A percentile compares a stretch with the other conserved stretches of the same genome.
Evolutionary conservation across 2,888 invertebrate species (phyloP).

Genomic region (Rotaria magnacalcarata): DNA sequence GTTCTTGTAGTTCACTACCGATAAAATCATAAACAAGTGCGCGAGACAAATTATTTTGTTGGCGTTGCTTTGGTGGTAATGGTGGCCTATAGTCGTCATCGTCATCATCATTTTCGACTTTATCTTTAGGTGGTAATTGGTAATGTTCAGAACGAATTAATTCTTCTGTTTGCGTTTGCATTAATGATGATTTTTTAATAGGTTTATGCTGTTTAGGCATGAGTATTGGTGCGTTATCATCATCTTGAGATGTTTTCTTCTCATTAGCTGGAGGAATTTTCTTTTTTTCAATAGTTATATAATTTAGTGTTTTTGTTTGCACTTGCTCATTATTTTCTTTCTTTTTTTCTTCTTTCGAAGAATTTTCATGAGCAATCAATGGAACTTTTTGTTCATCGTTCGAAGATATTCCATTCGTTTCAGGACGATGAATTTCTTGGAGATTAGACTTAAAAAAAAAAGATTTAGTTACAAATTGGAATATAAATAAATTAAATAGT

Average conservation of each 20-base stretch:
- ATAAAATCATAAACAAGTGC: constrained; percentile 31
- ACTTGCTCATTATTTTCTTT: not conserved
- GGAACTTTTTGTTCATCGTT: not conserved
- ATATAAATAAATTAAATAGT: not conserved
- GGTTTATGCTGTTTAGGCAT: constrained; percentile 24
- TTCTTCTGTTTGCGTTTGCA: not conserved
- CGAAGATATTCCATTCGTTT: not conserved
- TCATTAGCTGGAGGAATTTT: not conserved
- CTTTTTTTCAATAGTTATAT: not conserved
- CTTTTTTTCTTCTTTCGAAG: not conserved
- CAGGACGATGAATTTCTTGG: not conserved
- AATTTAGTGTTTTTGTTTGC: not conserved
- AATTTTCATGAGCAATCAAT: not conserved
- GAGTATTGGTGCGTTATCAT: constrained; percentile 9
- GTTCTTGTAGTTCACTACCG: constrained; percentile 31
- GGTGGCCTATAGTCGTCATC: constrained; percentile 19
- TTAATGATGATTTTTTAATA: not conserved
- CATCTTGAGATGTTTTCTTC: not conserved
- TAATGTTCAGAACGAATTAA: not conserved
- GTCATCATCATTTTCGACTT: not conserved
- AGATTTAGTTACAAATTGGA: not conserved
- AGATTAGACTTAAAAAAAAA: not conserved
- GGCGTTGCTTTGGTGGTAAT: constrained; percentile 33
- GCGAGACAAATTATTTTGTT: not conserved
- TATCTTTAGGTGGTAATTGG: not conserved